Conservation (phyloP, 37 sponge, comb jelly and placozoan species). For the Agelas oroides region DNA sequence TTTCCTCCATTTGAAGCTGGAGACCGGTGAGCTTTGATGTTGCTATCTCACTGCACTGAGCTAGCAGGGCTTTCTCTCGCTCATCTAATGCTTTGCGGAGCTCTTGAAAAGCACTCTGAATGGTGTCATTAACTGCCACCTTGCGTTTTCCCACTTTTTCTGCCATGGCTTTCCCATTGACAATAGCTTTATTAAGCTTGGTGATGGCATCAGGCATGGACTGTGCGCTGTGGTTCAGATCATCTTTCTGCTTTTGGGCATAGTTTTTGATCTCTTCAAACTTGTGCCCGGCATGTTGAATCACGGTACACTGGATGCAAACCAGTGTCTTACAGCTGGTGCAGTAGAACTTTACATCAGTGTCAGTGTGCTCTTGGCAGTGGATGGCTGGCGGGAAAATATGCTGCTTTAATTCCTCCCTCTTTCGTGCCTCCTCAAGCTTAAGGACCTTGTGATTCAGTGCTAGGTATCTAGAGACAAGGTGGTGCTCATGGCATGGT, state of each 20-base stretch:
- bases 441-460: not conserved
- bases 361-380: slow-evolving; percentile 3
- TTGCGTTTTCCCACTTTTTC: not conserved
- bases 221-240: not conserved
- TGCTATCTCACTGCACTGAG: not conserved
- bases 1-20: not conserved
- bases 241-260: not conserved
- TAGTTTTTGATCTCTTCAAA: not conserved
- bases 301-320: slow-evolving; percentile 11
- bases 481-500: slow-evolving; percentile 21
- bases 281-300: slow-evolving; percentile 18
- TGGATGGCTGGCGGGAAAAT: not conserved
- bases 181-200: slow-evolving; percentile 30
- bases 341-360: slow-evolving; percentile 31
- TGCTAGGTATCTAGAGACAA: not conserved
- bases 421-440: not conserved
- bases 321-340: not conserved
- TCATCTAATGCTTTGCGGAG: slow-evolving; percentile 9
- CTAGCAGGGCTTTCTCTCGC: slow-evolving; percentile 6
- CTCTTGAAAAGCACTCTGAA: slow-evolving; percentile 1
- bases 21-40: not conserved
- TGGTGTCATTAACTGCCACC: not conserved
- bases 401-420: not conserved
- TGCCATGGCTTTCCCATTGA: not conserved
- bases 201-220: not conserved